A percentile compares a stretch with the other conserved stretches of the same genome.
These are phyloP conservation scores for Ectobius pallidus DNA, from an alignment of 2,888 invertebrate genomes.

Conservation along the genomic window DNA sequence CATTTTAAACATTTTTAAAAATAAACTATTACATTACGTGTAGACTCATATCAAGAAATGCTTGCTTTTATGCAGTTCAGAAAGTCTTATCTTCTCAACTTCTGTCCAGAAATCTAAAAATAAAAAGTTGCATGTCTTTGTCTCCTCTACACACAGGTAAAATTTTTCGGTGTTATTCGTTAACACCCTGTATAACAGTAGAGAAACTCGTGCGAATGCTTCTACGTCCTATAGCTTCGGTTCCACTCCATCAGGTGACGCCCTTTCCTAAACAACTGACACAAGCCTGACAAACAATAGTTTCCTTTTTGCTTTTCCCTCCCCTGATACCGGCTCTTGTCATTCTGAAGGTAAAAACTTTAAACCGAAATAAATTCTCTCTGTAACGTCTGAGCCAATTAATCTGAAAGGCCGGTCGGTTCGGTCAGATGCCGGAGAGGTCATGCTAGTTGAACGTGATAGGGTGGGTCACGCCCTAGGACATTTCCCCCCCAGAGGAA, in stretches of 20 bases:
- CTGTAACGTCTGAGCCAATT: slow-evolving; percentile 10
- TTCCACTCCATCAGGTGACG: neutral
- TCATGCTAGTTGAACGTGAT: slow-evolving; percentile 21
- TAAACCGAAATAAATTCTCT: slow-evolving; percentile 15
- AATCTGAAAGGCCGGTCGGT: slow-evolving; percentile 2
- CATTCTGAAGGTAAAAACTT: neutral
- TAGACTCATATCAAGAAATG: no score
- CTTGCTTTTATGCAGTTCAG: no score
- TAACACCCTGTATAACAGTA: no score
- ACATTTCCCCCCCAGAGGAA: neutral
- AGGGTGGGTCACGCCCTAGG: slow-evolving; percentile 3
- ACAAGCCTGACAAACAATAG: slow-evolving; percentile 8
- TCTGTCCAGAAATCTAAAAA: no score
- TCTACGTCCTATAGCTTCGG: no score
- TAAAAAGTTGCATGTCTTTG: no score
- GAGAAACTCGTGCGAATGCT: no score
- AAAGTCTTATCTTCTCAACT: no score
- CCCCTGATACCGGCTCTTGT: neutral
- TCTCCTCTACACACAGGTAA: no score
- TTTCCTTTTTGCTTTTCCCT: neutral
- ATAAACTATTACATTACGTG: no score
- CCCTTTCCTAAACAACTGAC: slow-evolving; percentile 8
- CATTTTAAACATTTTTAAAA: no score
- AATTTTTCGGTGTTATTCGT: no score
- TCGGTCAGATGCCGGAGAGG: slow-evolving; percentile 12